Conservation (phyloP, 2,888 invertebrate genomes). For the Cantharis rufa region DNA sequence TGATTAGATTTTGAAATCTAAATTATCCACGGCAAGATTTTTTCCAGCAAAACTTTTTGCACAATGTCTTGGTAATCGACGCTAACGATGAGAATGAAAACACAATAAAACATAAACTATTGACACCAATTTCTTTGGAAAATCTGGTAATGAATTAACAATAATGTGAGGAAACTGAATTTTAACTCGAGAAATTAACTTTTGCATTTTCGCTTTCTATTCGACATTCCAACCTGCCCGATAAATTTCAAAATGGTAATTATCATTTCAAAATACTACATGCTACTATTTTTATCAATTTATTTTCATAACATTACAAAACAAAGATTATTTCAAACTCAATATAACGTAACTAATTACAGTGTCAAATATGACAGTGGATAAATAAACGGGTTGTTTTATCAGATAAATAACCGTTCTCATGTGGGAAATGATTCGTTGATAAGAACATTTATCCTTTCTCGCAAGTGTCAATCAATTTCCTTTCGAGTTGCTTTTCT, state of each 20-base stretch:
- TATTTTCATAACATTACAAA: neutral
- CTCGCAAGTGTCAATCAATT: slow-evolving; percentile 18
- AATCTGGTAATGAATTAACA: too few relatives aligned
- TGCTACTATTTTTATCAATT: neutral
- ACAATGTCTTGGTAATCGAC: too few relatives aligned
- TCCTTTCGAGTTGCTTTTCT: slow-evolving; percentile 19
- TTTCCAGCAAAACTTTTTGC: too few relatives aligned
- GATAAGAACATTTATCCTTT: slow-evolving; percentile 20
- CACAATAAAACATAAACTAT: too few relatives aligned
- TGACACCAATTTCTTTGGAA: too few relatives aligned
- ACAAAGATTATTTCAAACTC: neutral
- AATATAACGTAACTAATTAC: slow-evolving; percentile 19
- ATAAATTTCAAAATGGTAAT: neutral
- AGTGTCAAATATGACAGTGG: slow-evolving; percentile 13
- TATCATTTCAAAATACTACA: neutral
- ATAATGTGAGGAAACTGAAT: neutral
- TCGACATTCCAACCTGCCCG: neutral
- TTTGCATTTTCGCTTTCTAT: neutral
- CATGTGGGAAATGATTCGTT: slow-evolving; percentile 18
- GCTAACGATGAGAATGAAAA: too few relatives aligned
- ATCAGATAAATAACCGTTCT: slow-evolving; percentile 14
- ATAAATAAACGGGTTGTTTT: slow-evolving; percentile 13
- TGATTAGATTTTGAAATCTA: too few relatives aligned
- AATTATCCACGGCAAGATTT: too few relatives aligned
- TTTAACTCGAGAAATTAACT: neutral